Evolutionary conservation across 2,113 vertebrate genomes (phyloP), one percentile per base, ranked within the genome.

Genomic region (Nesoenas mayeri): DNA sequence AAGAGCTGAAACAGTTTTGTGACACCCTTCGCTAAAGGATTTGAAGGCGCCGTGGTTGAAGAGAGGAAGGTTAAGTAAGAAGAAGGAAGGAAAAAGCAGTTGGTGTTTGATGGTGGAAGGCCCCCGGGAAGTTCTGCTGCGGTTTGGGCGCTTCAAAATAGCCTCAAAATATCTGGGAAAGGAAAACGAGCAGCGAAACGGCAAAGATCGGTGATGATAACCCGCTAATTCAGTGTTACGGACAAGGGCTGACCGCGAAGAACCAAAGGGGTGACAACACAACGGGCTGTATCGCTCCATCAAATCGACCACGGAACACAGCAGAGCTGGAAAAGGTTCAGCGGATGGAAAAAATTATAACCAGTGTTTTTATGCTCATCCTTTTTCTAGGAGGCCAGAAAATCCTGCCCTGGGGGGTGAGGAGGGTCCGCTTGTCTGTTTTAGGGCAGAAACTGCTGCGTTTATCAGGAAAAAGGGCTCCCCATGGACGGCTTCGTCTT

Each of bases 231-330:
- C 50, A 44, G 29, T 6, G 15, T 56, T 21, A 56, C 21, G 67
- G 29, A 3, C 22, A 74, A 50, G 4, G 17, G 58, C 74, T 64
- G 38, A 60, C 15, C 36, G 66, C 0, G 0, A 77, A 62, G 28
- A 58, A 34, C 15, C 2, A 13, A 71, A 42, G 0, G 0, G 2
- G 13, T 20, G 31, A 67, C 21, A 38, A 64, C 36, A 70, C 4
- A 7, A 54, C 54, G 82, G 26, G 18, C 18, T 65, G 1, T 12
- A 28, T 26, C 61, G 34, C 16, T 11, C 66, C 13, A 51, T 0
- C 18, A 18, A 70, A 74, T 40, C 34, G 47, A 77, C 16, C 51
- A 79, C 26, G 7, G 44, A 91, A 69, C 5, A 50, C 1, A 51
- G 15, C 2, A 71, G 25, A 66, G 14, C 62, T 57, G 47, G 31